These are phyloP conservation scores for Acropora tenuis DNA, from an alignment of 64 coral and sea anemone genomes.

Conservation along the genomic window DNA sequence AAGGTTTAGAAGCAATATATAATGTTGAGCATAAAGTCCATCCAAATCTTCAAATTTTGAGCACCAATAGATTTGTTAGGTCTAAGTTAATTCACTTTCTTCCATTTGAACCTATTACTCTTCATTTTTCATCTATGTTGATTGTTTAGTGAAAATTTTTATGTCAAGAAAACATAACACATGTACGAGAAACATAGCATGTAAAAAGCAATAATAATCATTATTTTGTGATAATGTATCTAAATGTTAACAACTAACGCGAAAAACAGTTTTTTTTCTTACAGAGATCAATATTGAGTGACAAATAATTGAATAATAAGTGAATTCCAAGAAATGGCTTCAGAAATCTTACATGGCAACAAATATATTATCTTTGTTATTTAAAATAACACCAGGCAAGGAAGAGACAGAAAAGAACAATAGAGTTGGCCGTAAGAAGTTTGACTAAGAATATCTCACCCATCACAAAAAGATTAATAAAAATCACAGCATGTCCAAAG, in stretches of 20 bases:
- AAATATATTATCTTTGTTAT: background rate
- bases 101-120: background rate
- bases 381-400: background rate
- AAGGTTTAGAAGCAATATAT: no score
- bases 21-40: no score
- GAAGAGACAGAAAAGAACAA: background rate
- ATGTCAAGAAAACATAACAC: background rate
- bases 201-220: background rate
- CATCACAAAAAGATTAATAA: conserved; percentile 1
- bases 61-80: no score
- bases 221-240: background rate
- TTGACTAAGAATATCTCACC: background rate
- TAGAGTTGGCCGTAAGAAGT: no score
- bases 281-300: no score
- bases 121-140: background rate
- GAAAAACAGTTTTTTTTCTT: background rate
- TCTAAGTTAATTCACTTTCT: background rate
- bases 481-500: conserved; percentile 25
- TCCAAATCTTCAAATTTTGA: no score
- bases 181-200: background rate
- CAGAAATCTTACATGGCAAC: background rate
- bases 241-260: background rate
- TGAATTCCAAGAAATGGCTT: background rate
- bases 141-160: no score
- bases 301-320: background rate